Evolutionary conservation across 2,888 invertebrate genomes (phyloP), one percentile per base, ranked within the genome.

Genomic region (Orgyia antiqua): DNA sequence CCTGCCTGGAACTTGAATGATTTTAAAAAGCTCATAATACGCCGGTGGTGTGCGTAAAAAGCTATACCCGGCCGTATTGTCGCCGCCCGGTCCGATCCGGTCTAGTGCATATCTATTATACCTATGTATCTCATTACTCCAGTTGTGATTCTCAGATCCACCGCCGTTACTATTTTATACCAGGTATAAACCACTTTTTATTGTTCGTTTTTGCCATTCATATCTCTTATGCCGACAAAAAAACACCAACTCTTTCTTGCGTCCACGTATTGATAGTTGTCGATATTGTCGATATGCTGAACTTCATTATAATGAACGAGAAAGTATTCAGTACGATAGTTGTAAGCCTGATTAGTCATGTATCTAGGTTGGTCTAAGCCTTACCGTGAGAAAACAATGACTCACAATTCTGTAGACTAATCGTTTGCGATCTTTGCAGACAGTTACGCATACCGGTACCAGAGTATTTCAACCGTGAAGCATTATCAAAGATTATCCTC

Each of bases 21-120:
- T n/a, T n/a, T n/a, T n/a, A n/a, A n/a, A n/a, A n/a, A n/a, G n/a
- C n/a, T n/a, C n/a, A n/a, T n/a, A n/a, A n/a, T n/a, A n/a, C n/a
- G n/a, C n/a, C n/a, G n/a, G n/a, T n/a, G n/a, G n/a, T 61, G 69
- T 62, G 65, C 62, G 64, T 78, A 80, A 82, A 84, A 64, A 77
- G 62, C 70, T 80, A 84, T 78, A 83, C 67, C 65, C 60, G 63
- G n/a, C n/a, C 56, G 70, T 74, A 77, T 77, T 80, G 80, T 80
- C 68, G 67, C 68, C 68, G 68, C 57, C 67, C 61, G 68, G 59
- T 64, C 49, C 50, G 65, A 67, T 74, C 68, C 76, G 80, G 78
- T 83, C 82, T 82, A 79, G 70, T 79, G 80, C 78, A 58, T 75
- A 77, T 75, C 76, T 79, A 76, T 75, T 77, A 77, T 77, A 76